phyloP scores from a whole-genome alignment of 2,797 vertebrate genomes.

The Momotus momota region DNA sequence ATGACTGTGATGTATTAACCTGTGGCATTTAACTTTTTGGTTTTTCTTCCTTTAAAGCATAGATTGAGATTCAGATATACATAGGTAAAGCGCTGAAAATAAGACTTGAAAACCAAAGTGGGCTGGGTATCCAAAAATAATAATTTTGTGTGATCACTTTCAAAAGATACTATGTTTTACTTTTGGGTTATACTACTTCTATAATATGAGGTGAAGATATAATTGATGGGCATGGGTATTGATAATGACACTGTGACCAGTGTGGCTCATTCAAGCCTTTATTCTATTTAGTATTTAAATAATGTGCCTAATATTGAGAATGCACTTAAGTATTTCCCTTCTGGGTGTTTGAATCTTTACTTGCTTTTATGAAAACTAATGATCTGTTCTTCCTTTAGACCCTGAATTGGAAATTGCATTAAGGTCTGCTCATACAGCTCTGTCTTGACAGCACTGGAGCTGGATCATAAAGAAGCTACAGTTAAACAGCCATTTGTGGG shows the following conservation, averaged over 20 bases:
- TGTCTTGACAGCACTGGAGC: not conserved
- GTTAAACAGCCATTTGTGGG: not conserved
- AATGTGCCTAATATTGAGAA: not conserved
- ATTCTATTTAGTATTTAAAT: not conserved
- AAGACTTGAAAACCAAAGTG: not conserved
- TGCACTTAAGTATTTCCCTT: not conserved
- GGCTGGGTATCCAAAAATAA: not conserved
- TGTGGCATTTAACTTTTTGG: not conserved
- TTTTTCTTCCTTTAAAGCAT: not conserved
- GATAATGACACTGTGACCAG: not conserved
- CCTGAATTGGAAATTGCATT: not conserved
- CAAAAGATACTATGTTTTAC: not conserved
- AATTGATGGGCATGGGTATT: not conserved
- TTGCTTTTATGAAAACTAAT: conserved; percentile 14
- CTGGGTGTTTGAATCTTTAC: not conserved
- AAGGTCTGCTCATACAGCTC: not conserved
- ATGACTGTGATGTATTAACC: not conserved
- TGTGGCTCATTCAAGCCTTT: not conserved
- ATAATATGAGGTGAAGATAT: not conserved
- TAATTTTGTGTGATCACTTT: not conserved
- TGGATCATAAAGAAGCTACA: not conserved
- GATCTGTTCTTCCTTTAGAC: not conserved
- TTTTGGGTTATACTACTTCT: not conserved
- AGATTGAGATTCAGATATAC: not conserved
- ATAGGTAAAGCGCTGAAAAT: not conserved